These are phyloP conservation scores for Pandemis heparana DNA, from an alignment of 2,888 invertebrate genomes.

Conservation along the genomic window DNA sequence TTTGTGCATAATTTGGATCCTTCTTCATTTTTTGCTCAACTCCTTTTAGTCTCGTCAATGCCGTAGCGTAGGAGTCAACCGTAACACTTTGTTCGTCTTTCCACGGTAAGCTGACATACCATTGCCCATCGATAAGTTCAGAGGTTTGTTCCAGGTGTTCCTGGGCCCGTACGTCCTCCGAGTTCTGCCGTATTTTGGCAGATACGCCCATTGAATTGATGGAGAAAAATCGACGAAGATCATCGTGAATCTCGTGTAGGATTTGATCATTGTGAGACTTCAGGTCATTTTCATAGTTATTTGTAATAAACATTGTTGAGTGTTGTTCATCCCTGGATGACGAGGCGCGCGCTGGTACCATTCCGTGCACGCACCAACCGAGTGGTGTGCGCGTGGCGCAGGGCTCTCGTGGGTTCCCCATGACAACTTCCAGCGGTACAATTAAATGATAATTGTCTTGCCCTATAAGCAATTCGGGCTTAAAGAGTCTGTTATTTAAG, in stretches of 20 bases:
- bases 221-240: not conserved
- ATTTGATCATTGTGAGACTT: too few species aligned
- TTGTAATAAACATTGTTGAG: not conserved
- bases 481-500: not conserved
- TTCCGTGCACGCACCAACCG: slow-evolving; percentile 8
- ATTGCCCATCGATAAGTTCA: slow-evolving; percentile 40
- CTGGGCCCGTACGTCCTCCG: slow-evolving; percentile 25
- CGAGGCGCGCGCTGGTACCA: not conserved
- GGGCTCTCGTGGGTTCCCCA: slow-evolving; percentile 7
- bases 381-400: slow-evolving; percentile 17
- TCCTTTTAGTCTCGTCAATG: slow-evolving; percentile 43
- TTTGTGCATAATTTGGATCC: slow-evolving; percentile 33
- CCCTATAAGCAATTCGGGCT: slow-evolving; percentile 9
- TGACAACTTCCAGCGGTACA: not conserved
- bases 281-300: not conserved
- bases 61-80: slow-evolving; percentile 46
- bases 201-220: not conserved
- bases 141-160: slow-evolving; percentile 44
- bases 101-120: slow-evolving; percentile 50
- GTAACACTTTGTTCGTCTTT: slow-evolving; percentile 39
- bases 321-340: not conserved
- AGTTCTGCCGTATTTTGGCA: not conserved
- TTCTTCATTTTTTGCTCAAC: slow-evolving; percentile 45
- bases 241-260: not conserved
- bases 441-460: slow-evolving; percentile 7